phyloP scores from a whole-genome alignment of 2,797 vertebrate genomes.

The Peromyscus aztecus region DNA sequence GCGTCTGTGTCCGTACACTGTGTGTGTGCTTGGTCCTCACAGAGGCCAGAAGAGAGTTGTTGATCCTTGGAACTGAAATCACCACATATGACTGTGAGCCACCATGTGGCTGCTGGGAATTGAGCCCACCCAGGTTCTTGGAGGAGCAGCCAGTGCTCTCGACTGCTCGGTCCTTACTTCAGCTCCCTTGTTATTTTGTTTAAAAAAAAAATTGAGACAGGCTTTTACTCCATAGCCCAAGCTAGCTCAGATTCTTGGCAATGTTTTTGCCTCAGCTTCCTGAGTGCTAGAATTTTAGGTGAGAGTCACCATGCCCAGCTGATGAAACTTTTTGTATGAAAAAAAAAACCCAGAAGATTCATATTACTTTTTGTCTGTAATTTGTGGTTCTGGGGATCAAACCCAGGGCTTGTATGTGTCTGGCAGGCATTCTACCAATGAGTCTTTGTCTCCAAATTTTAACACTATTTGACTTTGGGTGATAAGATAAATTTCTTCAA shows the following conservation, averaged over 20 bases:
- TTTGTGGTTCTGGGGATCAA: not conserved
- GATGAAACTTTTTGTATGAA: slow-evolving; percentile 27
- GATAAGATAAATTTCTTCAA: slow-evolving; percentile 52
- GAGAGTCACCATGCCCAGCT: not conserved
- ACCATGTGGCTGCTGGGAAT: not conserved
- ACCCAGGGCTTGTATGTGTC: not conserved
- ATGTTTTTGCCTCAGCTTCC: not conserved
- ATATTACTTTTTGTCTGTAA: slow-evolving; percentile 47
- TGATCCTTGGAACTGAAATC: not conserved
- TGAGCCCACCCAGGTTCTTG: not conserved
- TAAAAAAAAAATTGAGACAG: not conserved
- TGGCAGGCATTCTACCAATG: not conserved
- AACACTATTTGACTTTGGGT: slow-evolving; percentile 37
- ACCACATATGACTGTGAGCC: not conserved
- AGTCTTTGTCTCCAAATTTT: not conserved
- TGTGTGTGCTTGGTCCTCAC: not conserved
- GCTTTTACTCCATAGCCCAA: not conserved
- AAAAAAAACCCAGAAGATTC: slow-evolving; percentile 27
- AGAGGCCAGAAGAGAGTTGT: not conserved
- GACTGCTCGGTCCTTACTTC: not conserved
- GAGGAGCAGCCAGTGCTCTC: not conserved
- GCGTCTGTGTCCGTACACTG: not conserved
- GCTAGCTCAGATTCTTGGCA: not conserved
- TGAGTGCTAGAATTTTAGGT: not conserved
- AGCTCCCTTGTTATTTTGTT: not conserved